Base-by-base conservation (phyloP, 2,888 invertebrate genomes). In the Diachrysia chrysitis region DNA sequence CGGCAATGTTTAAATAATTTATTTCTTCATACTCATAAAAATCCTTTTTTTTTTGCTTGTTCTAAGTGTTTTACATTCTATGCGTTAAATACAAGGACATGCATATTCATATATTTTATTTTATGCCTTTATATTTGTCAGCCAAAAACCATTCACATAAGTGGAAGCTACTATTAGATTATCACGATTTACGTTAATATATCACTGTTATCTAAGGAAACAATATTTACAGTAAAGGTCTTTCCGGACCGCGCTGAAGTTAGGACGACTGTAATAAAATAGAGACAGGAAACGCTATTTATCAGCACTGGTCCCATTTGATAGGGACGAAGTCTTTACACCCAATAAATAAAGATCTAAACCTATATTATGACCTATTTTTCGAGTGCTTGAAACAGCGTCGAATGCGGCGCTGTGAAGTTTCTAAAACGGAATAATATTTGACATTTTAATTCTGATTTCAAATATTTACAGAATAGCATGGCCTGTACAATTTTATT, bases 101-200 rank as follows among this genome's bases (percentile, higher is more conserved):
- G n/a, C n/a, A n/a, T n/a, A n/a, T n/a, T n/a, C n/a, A n/a, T n/a
- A n/a, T n/a, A n/a, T n/a, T n/a, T n/a, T n/a, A n/a, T n/a, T n/a
- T n/a, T n/a, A n/a, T n/a, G n/a, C n/a, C n/a, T n/a, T n/a, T n/a
- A n/a, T n/a, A n/a, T n/a, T n/a, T n/a, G n/a, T n/a, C n/a, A n/a
- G n/a, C 32, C 1, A 14, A 37, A 37, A 37, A 14, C 37, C 2
- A 3, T 1, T 37, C 10, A 37, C 37, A 1, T 12, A 37, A 14
- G 37, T 37, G 0, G 12, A 14, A 1, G 10, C 12, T 2, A 42
- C n/a, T n/a, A n/a, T 42, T 32, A 10, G 32, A 32, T 32, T n/a
- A 42, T 42, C n/a, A 6, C 42, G n/a, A 42, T 42, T 42, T 42
- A 42, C 42, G 42, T 42, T n/a, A 78, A 73, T 74, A 74, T 48